Conservation (phyloP, 2,797 vertebrate species). For the Sebastes miniatus region DNA sequence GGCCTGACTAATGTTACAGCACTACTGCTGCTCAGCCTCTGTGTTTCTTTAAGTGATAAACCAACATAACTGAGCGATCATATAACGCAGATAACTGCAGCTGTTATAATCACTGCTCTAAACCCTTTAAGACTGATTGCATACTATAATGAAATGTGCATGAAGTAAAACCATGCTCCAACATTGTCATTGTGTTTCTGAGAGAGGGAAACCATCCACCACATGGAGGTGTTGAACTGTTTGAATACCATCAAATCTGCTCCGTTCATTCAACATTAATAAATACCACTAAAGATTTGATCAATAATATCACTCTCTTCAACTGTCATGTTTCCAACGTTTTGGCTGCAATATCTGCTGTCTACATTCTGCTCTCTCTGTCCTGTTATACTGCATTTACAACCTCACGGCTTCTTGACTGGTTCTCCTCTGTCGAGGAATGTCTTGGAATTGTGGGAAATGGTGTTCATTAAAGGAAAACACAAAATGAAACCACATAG, state of each 20-base stretch:
- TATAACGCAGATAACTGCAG: background rate
- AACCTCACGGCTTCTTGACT: too few species aligned
- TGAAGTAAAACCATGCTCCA: background rate
- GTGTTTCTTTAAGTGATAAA: background rate
- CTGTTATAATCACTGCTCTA: background rate
- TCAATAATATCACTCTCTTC: too few species aligned
- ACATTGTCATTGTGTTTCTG: background rate
- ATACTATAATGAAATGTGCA: background rate
- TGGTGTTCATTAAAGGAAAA: too few species aligned
- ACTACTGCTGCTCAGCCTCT: background rate
- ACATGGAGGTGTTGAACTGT: background rate
- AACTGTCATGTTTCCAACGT: too few species aligned
- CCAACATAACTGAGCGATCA: background rate
- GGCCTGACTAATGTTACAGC: slow-evolving; percentile 7
- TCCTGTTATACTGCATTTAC: accelerated
- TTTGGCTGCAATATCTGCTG: too few species aligned
- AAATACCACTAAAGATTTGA: background rate
- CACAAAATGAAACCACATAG: too few species aligned
- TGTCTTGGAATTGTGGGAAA: too few species aligned
- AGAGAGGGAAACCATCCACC: background rate
- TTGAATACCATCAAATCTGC: background rate
- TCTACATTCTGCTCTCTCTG: too few species aligned
- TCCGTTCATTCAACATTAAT: background rate
- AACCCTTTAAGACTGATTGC: background rate
- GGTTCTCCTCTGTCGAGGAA: too few species aligned